Percentiles rank a stretch among this genome's conserved stretches.
Conservation (phyloP, 30 jellyfish, hydroid and myxozoan genomes). For the Chrysaora quinquecirrha region DNA sequence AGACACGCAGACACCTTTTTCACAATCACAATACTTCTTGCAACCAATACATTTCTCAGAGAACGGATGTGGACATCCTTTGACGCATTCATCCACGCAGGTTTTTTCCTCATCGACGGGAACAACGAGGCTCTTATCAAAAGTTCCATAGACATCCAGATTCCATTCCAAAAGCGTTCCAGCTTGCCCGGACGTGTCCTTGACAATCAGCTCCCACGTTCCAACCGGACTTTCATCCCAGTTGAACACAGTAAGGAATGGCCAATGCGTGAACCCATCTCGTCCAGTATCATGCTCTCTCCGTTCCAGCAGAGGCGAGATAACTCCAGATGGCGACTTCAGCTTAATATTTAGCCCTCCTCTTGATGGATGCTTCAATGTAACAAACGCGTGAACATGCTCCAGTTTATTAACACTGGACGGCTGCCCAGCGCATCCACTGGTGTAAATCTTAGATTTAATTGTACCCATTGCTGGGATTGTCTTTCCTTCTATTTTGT, state of each 20-base stretch:
- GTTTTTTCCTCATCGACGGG: conserved; percentile 81
- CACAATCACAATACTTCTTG: conserved; percentile 89
- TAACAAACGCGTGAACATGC: conserved; percentile 90
- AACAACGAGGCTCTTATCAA: conserved; percentile 54
- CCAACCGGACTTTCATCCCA: conserved; percentile 99
- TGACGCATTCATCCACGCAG: conserved; percentile 81
- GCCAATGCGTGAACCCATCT: conserved; percentile 92
- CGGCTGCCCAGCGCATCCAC: conserved; percentile 85
- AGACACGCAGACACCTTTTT: conserved; percentile 89
- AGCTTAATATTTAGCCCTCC: conserved; percentile 82
- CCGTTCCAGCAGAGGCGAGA: conserved; percentile 72
- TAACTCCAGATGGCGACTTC: conserved; percentile 87
- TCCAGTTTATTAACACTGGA: conserved; percentile 85
- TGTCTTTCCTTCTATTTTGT: conserved; percentile 32
- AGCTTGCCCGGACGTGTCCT: conserved; percentile 82
- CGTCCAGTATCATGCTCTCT: conserved; percentile 75
- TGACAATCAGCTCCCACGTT: conserved; percentile 88
- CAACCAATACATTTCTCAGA: conserved; percentile 87
- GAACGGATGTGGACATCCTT: conserved; percentile 88
- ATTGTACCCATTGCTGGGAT: conserved; percentile 60
- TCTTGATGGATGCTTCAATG: conserved; percentile 76
- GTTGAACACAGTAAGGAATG: conserved; percentile 87
- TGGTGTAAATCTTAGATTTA: conserved; percentile 60
- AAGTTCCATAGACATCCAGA: conserved; percentile 88
- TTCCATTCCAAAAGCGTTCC: conserved; percentile 85